Evolutionary conservation across 2,888 invertebrate genomes (phyloP), one percentile per base, ranked within the genome.

Genomic region (Sussaba pulchella): DNA sequence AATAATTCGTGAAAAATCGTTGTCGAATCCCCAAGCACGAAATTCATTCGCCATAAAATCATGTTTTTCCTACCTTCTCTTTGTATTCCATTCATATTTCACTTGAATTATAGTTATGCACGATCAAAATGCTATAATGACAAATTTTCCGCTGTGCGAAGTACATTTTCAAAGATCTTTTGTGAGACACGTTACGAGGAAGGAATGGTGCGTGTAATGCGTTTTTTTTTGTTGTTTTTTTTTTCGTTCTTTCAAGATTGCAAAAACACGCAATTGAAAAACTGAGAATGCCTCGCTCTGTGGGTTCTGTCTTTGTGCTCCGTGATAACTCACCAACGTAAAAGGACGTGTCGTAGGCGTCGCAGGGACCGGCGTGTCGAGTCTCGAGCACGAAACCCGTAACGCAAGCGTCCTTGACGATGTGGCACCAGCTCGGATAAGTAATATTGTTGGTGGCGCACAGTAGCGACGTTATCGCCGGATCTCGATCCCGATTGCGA

Each of bases 351-450:
- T 92, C 91, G 84, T 87, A 86, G 82, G 84, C 85, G 85, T 92
- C 91, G 89, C 96, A 96, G 86, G 94, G 93, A 75, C 96, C 96
- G 59, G 94, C 93, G 89, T 95, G 94, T 87, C 94, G 94, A 57
- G 96, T 95, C 89, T 96, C 96, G 83, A 96, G 94, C 86, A 95
- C 95, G 87, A 94, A 94, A 57, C 96, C 96, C 45, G 95, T 95
- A 84, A 94, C 93, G 90, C 97, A 97, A n/a, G 96, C 95, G 88
- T 96, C 95, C 90, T 95, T 94, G 89, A 95, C 94, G 95, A 97
- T 95, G 91, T 96, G 95, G 92, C 96, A 96, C 96, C 96, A 96
- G 76, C 95, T 96, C 83, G 93, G 93, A 90, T 97, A 96, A 24
- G 96, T 96, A 86, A 94, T 94, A 91, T 96, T 96, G 92, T 97